A percentile compares a stretch with the other conserved stretches of the same genome.
These are phyloP conservation scores for Drosophila sp. DNA, from an alignment of 1,140 invertebrate genomes.

Conservation along the genomic window DNA sequence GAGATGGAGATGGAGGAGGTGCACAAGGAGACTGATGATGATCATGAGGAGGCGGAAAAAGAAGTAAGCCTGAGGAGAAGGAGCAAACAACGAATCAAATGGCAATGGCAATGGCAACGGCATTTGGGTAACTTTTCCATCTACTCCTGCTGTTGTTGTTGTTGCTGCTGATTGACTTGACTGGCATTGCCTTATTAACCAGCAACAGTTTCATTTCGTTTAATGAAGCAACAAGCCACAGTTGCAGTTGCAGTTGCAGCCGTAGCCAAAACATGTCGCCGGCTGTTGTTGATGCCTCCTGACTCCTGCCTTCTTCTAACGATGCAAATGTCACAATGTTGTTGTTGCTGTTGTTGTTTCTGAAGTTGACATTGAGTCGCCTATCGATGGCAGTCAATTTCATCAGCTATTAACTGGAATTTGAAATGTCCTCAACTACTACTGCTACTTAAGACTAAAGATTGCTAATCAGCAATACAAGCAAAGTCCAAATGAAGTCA, in stretches of 20 bases:
- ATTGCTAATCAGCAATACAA: background rate
- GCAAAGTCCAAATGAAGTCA: background rate
- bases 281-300: constrained; percentile 10
- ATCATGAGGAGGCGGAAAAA: background rate
- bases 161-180: constrained; percentile 64
- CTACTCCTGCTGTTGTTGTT: constrained; percentile 26
- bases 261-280: constrained; percentile 39
- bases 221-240: constrained; percentile 65
- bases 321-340: constrained; percentile 57
- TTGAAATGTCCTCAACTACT: background rate
- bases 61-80: background rate
- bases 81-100: constrained; percentile 1
- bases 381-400: constrained; percentile 6
- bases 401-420: background rate
- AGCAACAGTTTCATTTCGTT: constrained; percentile 48
- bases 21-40: background rate
- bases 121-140: constrained; percentile 61
- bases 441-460: background rate
- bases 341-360: constrained; percentile 38
- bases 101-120: constrained; percentile 23
- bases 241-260: too few species aligned
- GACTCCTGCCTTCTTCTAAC: constrained; percentile 33
- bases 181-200: constrained; percentile 66
- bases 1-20: background rate
- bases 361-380: constrained; percentile 20